Evolutionary conservation across 2,797 vertebrate genomes (phyloP).

Genomic region (Tenualosa ilisha): DNA sequence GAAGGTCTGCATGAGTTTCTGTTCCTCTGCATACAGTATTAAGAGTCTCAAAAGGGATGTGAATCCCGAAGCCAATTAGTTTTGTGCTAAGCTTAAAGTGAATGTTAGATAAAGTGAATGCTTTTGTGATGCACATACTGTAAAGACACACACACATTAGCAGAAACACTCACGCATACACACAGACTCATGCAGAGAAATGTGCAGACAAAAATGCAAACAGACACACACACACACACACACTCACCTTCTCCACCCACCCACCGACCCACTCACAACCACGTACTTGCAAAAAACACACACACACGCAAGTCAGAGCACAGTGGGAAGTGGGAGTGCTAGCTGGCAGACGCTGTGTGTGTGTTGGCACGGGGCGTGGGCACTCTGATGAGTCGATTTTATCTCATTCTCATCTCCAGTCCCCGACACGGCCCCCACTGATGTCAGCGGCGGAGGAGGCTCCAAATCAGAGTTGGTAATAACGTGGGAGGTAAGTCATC

Average conservation of each 20-base stretch:
- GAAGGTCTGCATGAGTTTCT: neutral
- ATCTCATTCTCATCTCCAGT: conserved; percentile 70
- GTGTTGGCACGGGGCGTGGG: neutral
- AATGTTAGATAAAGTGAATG: neutral
- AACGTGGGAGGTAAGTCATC: conserved; percentile 96
- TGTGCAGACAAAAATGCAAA: neutral
- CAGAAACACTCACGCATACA: neutral
- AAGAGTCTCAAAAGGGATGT: neutral
- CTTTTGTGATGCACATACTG: neutral
- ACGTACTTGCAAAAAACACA: neutral
- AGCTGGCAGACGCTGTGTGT: neutral
- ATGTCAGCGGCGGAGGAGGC: conserved; percentile 92
- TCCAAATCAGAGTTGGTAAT: conserved; percentile 95
- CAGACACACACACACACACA: neutral
- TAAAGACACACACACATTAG: neutral
- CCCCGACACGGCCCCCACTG: conserved; percentile 89
- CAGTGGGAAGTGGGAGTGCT: neutral
- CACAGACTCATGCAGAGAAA: neutral
- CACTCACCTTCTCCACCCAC: neutral
- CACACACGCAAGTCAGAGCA: neutral
- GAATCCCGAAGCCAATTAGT: neutral
- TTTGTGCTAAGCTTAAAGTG: neutral
- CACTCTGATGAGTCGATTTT: neutral
- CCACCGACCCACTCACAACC: neutral
- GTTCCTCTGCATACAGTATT: neutral